These are phyloP conservation scores for Gallinago paraguaiae DNA, from an alignment of 2,113 vertebrate species.

Conservation along the genomic window DNA sequence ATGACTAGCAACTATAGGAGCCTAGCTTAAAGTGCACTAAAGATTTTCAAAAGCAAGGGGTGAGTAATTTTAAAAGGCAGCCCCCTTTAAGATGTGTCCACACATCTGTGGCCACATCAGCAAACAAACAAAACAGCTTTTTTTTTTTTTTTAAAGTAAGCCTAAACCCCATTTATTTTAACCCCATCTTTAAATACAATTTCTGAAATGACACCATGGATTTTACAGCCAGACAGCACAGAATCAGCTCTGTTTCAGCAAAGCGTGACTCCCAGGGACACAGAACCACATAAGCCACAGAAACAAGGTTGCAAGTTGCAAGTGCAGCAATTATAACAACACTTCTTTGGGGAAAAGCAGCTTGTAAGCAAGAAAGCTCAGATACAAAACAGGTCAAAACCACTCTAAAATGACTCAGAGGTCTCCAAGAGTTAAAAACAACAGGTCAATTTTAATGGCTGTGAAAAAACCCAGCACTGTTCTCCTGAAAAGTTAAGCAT, in stretches of 20 bases:
- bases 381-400: neutral
- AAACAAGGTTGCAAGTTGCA: neutral
- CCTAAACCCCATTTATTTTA: neutral
- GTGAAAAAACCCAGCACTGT: neutral
- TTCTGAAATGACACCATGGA: neutral
- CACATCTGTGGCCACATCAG: neutral
- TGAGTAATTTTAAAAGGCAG: neutral
- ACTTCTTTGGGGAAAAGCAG: neutral
- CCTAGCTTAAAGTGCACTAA: neutral
- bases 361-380: neutral
- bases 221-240: neutral
- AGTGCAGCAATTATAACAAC: neutral
- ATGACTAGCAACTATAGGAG: neutral
- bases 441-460: neutral
- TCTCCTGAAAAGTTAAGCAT: neutral
- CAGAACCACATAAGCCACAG: neutral
- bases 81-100: neutral
- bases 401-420: neutral
- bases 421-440: neutral
- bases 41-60: neutral
- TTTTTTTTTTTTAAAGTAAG: too few species aligned
- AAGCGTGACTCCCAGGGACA: neutral
- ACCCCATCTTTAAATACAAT: neutral
- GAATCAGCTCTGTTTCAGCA: neutral
- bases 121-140: neutral